These are phyloP conservation scores for Epinephelus coioides DNA, from an alignment of 2,797 vertebrate species.

Conservation along the genomic window DNA sequence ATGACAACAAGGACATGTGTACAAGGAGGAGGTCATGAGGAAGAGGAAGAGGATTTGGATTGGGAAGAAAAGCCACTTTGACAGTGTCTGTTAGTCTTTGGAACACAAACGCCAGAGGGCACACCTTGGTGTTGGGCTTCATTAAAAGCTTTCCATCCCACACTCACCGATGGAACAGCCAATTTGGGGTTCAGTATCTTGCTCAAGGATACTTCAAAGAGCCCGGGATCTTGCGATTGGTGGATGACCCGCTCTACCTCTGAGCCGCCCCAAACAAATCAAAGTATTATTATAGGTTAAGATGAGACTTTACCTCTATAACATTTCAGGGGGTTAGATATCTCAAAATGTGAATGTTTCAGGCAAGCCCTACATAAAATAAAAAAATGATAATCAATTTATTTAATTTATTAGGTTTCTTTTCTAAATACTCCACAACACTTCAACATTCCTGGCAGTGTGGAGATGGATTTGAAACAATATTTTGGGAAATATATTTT, in stretches of 20 bases:
- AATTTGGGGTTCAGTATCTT: no score
- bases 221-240: no score
- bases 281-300: no score
- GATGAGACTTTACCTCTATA: no score
- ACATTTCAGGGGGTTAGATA: no score
- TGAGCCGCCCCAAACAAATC: not conserved
- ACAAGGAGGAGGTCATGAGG: conserved; percentile 25
- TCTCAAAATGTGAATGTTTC: not conserved
- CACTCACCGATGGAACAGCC: no score
- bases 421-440: not conserved
- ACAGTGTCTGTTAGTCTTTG: conserved; percentile 42
- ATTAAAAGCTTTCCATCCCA: conserved; percentile 36
- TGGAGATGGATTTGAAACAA: not conserved
- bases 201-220: no score
- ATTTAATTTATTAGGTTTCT: not conserved
- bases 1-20: conserved; percentile 36
- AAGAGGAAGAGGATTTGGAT: conserved; percentile 39
- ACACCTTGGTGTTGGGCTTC: conserved; percentile 50
- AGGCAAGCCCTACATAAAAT: not conserved
- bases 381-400: not conserved
- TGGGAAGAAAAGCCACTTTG: conserved; percentile 46
- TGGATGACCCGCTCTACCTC: not conserved
- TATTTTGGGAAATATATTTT: not conserved
- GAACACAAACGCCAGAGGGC: conserved; percentile 48
- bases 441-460: not conserved